These are phyloP conservation scores for Pocota personata DNA, from an alignment of 2,888 invertebrate genomes.

Conservation along the genomic window DNA sequence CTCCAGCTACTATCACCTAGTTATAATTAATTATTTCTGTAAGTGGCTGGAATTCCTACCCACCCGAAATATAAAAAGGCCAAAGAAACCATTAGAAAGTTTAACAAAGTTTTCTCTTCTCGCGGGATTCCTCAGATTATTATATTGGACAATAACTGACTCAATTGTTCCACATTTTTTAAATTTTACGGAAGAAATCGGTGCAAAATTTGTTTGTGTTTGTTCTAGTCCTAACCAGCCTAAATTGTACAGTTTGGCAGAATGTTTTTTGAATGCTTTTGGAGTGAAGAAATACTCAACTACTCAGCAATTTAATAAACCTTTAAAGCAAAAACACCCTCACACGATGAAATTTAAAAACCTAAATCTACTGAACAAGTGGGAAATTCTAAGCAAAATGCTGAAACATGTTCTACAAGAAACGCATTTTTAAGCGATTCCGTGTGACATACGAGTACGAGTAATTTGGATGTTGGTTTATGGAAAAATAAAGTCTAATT, in stretches of 20 bases:
- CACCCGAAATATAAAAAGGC: neutral
- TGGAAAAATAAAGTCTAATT: too few relatives aligned
- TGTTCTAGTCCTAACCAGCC: neutral
- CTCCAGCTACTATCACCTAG: neutral
- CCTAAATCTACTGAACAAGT: too few relatives aligned
- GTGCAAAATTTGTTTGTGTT: neutral
- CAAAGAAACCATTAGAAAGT: neutral
- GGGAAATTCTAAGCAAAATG: too few relatives aligned
- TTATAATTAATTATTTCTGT: neutral
- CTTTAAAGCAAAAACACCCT: conserved; percentile 1
- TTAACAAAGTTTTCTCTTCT: too few relatives aligned
- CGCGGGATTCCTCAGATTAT: neutral
- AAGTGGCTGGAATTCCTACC: neutral
- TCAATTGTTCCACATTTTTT: too few relatives aligned
- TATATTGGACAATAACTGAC: neutral
- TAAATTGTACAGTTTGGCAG: neutral
- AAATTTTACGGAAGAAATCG: neutral
- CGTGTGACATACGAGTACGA: too few relatives aligned
- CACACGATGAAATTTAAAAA: neutral
- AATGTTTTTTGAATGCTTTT: too few relatives aligned
- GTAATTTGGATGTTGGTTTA: too few relatives aligned
- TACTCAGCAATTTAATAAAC: neutral
- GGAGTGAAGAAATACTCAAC: too few relatives aligned
- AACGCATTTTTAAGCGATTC: too few relatives aligned
- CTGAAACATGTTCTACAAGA: too few relatives aligned